Evolutionary conservation across 1,140 invertebrate species (phyloP).

Genomic region (Drosophila oshimai): DNA sequence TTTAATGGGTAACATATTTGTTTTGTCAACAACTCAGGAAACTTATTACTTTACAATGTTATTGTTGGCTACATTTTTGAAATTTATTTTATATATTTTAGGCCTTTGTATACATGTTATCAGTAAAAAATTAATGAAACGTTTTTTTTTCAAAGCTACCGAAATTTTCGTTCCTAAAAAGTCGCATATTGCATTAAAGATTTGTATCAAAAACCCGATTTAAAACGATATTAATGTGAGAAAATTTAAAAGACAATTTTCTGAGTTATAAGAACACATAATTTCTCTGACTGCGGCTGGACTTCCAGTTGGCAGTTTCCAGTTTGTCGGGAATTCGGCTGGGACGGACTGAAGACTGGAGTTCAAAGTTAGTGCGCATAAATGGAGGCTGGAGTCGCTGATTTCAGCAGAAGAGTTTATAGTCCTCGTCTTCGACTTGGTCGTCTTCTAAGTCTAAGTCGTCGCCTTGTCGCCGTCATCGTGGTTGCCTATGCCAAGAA

Average conservation of each 20-base stretch:
- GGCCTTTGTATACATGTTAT: no score
- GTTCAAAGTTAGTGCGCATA: constrained; percentile 60
- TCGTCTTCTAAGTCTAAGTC: constrained; percentile 9
- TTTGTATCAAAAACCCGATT: no score
- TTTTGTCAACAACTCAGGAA: no score
- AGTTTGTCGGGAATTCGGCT: constrained; percentile 53
- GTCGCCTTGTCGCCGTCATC: constrained; percentile 48
- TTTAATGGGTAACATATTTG: background rate
- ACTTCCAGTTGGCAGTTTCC: constrained; percentile 42
- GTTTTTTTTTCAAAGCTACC: no score
- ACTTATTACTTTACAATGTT: no score
- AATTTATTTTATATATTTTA: no score
- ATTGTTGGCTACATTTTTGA: no score
- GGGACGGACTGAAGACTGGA: constrained; percentile 28
- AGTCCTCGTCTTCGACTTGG: constrained; percentile 34
- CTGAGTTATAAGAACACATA: background rate
- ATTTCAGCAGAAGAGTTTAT: constrained; percentile 50
- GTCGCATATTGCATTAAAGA: no score
- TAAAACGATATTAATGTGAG: no score
- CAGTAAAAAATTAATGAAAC: no score
- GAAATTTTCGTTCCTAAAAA: no score
- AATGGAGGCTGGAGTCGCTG: constrained; percentile 62
- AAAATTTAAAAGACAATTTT: background rate
- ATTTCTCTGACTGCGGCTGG: constrained; percentile 26
- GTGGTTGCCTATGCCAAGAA: constrained; percentile 47